These are phyloP conservation scores for Agrotis segetum DNA, from an alignment of 2,888 invertebrate species.

Conservation along the genomic window DNA sequence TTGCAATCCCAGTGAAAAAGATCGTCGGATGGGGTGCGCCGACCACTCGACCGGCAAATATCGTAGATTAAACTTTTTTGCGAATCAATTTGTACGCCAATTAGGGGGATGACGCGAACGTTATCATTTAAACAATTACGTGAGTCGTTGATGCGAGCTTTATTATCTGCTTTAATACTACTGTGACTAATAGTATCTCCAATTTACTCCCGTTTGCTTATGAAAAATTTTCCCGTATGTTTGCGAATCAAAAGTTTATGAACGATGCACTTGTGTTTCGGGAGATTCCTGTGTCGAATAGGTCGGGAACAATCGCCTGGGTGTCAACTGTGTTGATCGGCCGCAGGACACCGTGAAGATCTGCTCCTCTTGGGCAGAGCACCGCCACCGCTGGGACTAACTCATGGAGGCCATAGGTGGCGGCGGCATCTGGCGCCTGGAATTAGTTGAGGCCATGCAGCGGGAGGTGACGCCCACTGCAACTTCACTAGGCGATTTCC, in stretches of 20 bases:
- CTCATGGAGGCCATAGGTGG: too few species aligned
- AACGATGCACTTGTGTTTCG: not conserved
- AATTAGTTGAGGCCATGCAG: too few species aligned
- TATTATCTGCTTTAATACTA: slow-evolving; percentile 33
- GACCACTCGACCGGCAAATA: slow-evolving; percentile 62
- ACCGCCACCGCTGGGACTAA: too few species aligned
- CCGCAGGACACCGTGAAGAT: too few species aligned
- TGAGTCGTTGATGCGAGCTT: slow-evolving; percentile 37
- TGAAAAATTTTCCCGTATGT: not conserved
- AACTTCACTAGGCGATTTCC: too few species aligned
- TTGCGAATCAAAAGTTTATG: not conserved
- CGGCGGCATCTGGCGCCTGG: too few species aligned
- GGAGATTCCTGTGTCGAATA: too few species aligned
- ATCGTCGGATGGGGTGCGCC: slow-evolving; percentile 55
- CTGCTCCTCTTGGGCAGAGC: too few species aligned
- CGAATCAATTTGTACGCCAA: slow-evolving; percentile 71
- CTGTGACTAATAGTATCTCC: slow-evolving; percentile 22
- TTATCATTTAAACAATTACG: slow-evolving; percentile 59
- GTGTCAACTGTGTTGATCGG: too few species aligned
- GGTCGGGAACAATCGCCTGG: too few species aligned
- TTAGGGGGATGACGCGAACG: slow-evolving; percentile 63
- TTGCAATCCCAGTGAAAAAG: slow-evolving; percentile 43
- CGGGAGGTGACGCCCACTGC: too few species aligned
- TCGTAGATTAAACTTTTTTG: slow-evolving; percentile 67
- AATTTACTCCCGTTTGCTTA: not conserved